These are phyloP conservation scores for Agelastica alni DNA, from an alignment of 2,888 invertebrate species.

Conservation along the genomic window DNA sequence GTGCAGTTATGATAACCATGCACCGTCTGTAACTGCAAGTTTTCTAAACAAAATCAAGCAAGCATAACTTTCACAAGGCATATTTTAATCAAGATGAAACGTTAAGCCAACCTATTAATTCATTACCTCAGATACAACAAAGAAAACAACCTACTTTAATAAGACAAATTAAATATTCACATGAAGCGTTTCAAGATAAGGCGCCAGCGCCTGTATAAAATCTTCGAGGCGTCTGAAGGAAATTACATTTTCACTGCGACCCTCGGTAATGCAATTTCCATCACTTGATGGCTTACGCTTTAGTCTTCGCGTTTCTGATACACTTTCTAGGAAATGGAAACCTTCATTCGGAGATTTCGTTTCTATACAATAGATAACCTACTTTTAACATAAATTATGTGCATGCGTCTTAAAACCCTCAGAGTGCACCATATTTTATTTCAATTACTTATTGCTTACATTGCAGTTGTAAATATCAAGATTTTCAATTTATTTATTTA, in stretches of 20 bases:
- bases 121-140: constrained; percentile 25
- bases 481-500: too few relatives aligned
- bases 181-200: constrained; percentile 41
- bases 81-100: constrained; percentile 15
- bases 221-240: constrained; percentile 49
- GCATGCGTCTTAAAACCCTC: background rate
- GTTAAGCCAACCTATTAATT: constrained; percentile 23
- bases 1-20: too few relatives aligned
- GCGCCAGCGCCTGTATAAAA: constrained; percentile 43
- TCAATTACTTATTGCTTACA: background rate
- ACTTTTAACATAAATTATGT: background rate
- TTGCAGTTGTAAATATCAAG: too few relatives aligned
- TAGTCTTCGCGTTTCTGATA: constrained; percentile 31
- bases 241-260: constrained; percentile 51
- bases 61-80: constrained; percentile 7
- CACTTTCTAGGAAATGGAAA: constrained; percentile 24
- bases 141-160: constrained; percentile 30
- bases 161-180: constrained; percentile 38
- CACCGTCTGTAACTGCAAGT: too few relatives aligned
- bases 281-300: constrained; percentile 49
- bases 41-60: too few relatives aligned
- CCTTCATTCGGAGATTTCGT: constrained; percentile 15
- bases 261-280: constrained; percentile 52
- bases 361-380: constrained; percentile 16
- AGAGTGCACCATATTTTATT: background rate